phyloP scores from a whole-genome alignment of 2,113 vertebrate species.

The Reinhardtius hippoglossoides region DNA sequence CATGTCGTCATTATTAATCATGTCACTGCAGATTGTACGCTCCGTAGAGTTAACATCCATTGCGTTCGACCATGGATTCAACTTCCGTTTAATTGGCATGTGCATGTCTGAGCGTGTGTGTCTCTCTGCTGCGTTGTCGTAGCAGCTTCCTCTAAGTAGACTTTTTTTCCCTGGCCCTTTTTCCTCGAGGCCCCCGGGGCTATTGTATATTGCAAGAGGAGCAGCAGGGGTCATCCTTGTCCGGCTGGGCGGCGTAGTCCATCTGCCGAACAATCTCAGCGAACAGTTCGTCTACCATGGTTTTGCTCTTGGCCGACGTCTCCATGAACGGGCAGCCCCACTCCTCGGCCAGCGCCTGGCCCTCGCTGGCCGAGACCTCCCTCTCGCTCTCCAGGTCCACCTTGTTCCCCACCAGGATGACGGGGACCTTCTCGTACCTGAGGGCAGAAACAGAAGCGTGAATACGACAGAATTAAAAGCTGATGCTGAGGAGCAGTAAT shows the following conservation, averaged over 20 bases:
- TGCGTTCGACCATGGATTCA: constrained; percentile 57
- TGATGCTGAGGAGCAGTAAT: background rate
- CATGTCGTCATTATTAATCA: constrained; percentile 57
- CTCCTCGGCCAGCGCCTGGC: constrained; percentile 95
- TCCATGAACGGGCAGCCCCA: constrained; percentile 99
- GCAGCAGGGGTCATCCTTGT: constrained; percentile 98
- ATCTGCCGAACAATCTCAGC: constrained; percentile 99
- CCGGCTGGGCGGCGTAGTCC: constrained; percentile 98
- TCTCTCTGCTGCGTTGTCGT: constrained; percentile 45
- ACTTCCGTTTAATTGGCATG: constrained; percentile 56
- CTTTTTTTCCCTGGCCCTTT: constrained; percentile 24
- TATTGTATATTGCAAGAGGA: constrained; percentile 99
- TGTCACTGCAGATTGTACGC: constrained; percentile 69
- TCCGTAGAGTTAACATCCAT: constrained; percentile 70
- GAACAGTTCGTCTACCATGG: constrained; percentile 99
- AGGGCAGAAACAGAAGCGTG: constrained; percentile 36
- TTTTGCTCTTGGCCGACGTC: constrained; percentile 99
- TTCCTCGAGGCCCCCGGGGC: constrained; percentile 65
- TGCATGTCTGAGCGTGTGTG: constrained; percentile 52
- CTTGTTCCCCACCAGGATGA: constrained; percentile 99
- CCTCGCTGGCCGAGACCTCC: constrained; percentile 94
- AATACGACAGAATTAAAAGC: background rate
- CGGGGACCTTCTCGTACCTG: constrained; percentile 98
- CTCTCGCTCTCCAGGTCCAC: constrained; percentile 98
- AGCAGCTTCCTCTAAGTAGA: constrained; percentile 40